Evolutionary conservation across 2,113 vertebrate species (phyloP), one percentile per base, ranked within the genome.

Genomic region (Pangasianodon hypophthalmus): DNA sequence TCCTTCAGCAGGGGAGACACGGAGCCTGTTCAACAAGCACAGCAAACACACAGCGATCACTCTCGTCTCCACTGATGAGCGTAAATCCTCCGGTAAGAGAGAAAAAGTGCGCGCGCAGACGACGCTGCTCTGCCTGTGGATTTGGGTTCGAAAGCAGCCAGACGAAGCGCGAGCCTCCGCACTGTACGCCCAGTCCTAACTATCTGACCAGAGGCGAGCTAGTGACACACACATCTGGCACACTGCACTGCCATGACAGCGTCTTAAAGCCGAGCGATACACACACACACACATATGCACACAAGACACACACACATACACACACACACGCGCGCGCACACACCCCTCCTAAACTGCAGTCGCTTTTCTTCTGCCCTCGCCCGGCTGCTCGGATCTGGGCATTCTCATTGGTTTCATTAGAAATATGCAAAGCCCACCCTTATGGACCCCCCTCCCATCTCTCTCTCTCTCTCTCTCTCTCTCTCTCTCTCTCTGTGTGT

Each of bases 391-490:
- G 87, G 79, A 83, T 88, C 48, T 71, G 71, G 92, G 91, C 84
- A 50, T 84, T 91, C 82, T 92, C 93, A 93, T 93, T 94, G 94
- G 94, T 92, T 94, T 93, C 92, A 93, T 94, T 91, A 93, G 91
- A 92, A 92, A 92, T 91, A 91, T 91, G 87, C 91, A 88, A 92
- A 90, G 80, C 89, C 88, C 88, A 95, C 92, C 92, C 92, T 90
- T 89, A 90, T 91, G 92, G 86, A 91, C 77, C 41, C 80, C 87
- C 71, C 24, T 54, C 60, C 67, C 62, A 16, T n/a, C 54, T 11
- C 41, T 69, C n/a, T 37, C 60, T 82, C 58, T 88, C 87, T 88
- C 77, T 82, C 58, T 69, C 87, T 82, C 87, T 69, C n/a, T 19
- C 60, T 88, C 44, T 81, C 54, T 73, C 18, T 85, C 41, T 64